Evolutionary conservation across 2,797 vertebrate species (phyloP), one percentile per base, ranked within the genome.

Genomic region (Alectoris magna): DNA sequence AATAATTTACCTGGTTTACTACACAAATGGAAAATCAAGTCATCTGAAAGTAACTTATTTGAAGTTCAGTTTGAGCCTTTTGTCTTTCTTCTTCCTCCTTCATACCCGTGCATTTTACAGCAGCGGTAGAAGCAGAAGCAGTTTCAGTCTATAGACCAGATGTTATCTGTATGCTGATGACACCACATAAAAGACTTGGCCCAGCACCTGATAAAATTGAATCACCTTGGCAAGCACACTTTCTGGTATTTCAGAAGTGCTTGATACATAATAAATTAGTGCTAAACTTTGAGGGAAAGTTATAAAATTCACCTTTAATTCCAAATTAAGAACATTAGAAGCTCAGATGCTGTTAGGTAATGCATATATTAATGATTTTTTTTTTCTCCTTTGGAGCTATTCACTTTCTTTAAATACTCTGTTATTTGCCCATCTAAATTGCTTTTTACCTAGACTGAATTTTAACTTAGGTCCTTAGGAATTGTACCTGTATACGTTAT

Each of bases 231-330:
- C 60, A 48, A 88, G 74, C 29, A 88, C 80, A 69, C 14, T 83
- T 91, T 83, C 63, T 80, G 41, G 29, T 82, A 93, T 95, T 97
- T 96, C 51, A 84, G 48, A 77, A 91, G 11, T 72, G 48, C 66
- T 88, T 94, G 51, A 69, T 79, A 85, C 84, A 62, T 76, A 84
- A 92, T 83, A 89, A 88, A 79, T 85, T 84, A 95, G 34, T 72
- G 29, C 4, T 92, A 81, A 94, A 93, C 41, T 94, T 84, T 68
- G 59, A 89, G 38, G 17, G 73, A 94, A 91, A 84, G 24, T 81
- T 91, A 76, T 81, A 95, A 95, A 96, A 92, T 87, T 43, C 22
- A 84, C 38, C 9, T 94, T 91, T 95, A 70, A 72, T 92, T 95
- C 38, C 55, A 91, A 92, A 93, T 82, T 85, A 88, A 71, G 67